Evolutionary conservation across 2,113 vertebrate species (phyloP).

Genomic region (Oncorhynchus gorbuscha): DNA sequence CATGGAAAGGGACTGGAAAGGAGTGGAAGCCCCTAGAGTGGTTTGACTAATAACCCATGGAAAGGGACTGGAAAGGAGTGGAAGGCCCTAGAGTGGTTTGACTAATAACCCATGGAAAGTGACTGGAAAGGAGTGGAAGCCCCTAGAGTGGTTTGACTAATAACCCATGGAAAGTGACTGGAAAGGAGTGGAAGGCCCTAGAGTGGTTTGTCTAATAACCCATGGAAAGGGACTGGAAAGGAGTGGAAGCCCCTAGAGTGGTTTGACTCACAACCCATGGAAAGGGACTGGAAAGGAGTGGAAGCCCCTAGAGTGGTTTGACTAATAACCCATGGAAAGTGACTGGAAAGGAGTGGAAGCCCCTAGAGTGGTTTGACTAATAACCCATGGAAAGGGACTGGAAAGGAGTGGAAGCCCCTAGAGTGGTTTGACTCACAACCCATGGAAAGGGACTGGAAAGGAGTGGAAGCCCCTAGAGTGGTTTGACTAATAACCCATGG

Average conservation of each 20-base stretch:
- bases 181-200: neutral
- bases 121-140: conserved; percentile 35
- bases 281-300: neutral
- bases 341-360: conserved; percentile 46
- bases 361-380: conserved; percentile 63
- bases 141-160: conserved; percentile 63
- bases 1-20: conserved; percentile 23
- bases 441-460: conserved; percentile 22
- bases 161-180: conserved; percentile 52
- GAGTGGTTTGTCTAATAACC: too few relatives aligned
- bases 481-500: conserved; percentile 65
- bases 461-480: conserved; percentile 58
- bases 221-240: conserved; percentile 23
- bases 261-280: conserved; percentile 65
- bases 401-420: neutral
- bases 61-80: neutral
- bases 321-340: too few relatives aligned
- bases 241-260: conserved; percentile 51
- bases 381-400: conserved; percentile 52
- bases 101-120: too few relatives aligned
- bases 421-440: too few relatives aligned
- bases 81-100: too few relatives aligned
- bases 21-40: conserved; percentile 51
- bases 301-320: too few relatives aligned
- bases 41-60: conserved; percentile 65